These are phyloP conservation scores for Helicoverpa armigera DNA, from an alignment of 1,140 invertebrate genomes.

Conservation along the genomic window DNA sequence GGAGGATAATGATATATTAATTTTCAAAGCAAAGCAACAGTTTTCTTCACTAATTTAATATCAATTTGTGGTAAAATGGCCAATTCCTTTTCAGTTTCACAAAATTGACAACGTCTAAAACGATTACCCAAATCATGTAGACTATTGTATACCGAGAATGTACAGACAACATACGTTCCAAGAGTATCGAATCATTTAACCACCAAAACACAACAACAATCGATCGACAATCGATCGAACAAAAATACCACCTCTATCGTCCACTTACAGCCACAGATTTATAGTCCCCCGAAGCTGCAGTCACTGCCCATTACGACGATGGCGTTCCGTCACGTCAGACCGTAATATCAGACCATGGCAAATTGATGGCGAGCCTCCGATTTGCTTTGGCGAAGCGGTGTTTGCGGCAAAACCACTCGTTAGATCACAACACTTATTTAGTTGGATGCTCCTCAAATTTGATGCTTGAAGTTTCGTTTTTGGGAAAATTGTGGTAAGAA, in stretches of 20 bases:
- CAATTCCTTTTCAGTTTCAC: too few species aligned
- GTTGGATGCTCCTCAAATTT: constrained; percentile 16
- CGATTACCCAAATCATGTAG: too few species aligned
- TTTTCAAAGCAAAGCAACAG: too few species aligned
- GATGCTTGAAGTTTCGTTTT: not conserved
- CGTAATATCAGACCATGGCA: constrained; percentile 52
- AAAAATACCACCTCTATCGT: constrained; percentile 9
- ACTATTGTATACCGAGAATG: not conserved
- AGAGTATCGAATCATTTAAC: not conserved
- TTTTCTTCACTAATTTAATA: too few species aligned
- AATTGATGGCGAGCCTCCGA: constrained; percentile 41
- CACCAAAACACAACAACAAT: not conserved
- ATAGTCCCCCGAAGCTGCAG: constrained; percentile 54
- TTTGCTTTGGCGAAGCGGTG: constrained; percentile 42
- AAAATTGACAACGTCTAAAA: too few species aligned
- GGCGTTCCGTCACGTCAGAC: constrained; percentile 54
- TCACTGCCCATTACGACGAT: constrained; percentile 59
- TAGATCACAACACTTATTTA: constrained; percentile 34
- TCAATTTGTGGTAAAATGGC: too few species aligned
- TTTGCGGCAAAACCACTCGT: constrained; percentile 24
- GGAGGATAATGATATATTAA: too few species aligned
- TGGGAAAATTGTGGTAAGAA: not conserved
- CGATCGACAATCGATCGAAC: not conserved
- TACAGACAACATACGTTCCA: not conserved
- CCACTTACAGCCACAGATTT: constrained; percentile 60